Evolutionary conservation across 1,140 invertebrate genomes (phyloP).

Genomic region (Neodiprion lecontei): DNA sequence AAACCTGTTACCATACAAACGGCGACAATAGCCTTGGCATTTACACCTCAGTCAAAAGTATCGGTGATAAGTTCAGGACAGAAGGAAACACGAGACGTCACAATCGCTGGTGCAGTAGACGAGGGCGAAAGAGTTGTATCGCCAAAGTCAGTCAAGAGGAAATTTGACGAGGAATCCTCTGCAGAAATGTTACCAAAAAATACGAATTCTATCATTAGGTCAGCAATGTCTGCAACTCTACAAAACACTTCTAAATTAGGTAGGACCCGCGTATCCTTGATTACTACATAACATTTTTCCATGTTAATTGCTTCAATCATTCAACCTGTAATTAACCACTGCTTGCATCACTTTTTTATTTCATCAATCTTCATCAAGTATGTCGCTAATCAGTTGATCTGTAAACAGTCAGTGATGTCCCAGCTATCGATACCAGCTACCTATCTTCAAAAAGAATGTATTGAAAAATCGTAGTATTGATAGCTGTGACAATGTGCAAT

Average conservation of each 20-base stretch:
- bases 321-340: too few relatives aligned
- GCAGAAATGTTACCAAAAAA: conserved; percentile 36
- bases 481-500: too few relatives aligned
- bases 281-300: too few relatives aligned
- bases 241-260: conserved; percentile 50
- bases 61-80: conserved; percentile 38
- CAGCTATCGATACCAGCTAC: too few relatives aligned
- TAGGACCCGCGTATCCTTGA: conserved; percentile 16
- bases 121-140: conserved; percentile 50
- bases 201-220: conserved; percentile 32
- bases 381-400: too few relatives aligned
- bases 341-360: too few relatives aligned
- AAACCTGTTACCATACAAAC: conserved; percentile 40
- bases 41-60: conserved; percentile 42
- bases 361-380: too few relatives aligned
- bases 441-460: too few relatives aligned
- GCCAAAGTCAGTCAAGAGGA: conserved; percentile 53
- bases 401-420: too few relatives aligned
- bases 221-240: conserved; percentile 38
- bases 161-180: conserved; percentile 45
- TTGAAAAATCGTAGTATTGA: too few relatives aligned
- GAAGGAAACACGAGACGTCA: background rate
- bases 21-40: conserved; percentile 50
- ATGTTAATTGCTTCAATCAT: too few relatives aligned
- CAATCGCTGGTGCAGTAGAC: conserved; percentile 37